These are phyloP conservation scores for Microctenopoma lineatum DNA, from an alignment of 2,797 vertebrate genomes.

Conservation along the genomic window DNA sequence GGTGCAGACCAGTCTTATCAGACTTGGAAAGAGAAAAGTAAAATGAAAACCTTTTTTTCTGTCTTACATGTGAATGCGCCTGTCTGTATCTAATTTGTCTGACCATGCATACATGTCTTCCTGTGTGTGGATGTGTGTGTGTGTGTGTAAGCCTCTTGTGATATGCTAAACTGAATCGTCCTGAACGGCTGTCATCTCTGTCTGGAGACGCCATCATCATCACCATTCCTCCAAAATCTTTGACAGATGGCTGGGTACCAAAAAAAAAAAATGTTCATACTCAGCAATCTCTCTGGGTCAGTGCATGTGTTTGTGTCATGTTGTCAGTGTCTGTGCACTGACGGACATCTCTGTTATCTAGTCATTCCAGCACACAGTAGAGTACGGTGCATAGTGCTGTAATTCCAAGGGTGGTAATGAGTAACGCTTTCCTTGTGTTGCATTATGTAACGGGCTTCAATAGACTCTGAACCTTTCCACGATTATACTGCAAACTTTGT, in stretches of 20 bases:
- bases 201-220: slow-evolving; percentile 66
- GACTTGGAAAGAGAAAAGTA: background rate
- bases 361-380: slow-evolving; percentile 5
- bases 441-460: slow-evolving; percentile 15
- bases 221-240: slow-evolving; percentile 58
- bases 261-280: slow-evolving; percentile 20
- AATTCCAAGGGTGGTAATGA: slow-evolving; percentile 3
- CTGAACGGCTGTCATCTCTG: slow-evolving; percentile 67
- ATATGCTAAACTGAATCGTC: slow-evolving; percentile 55
- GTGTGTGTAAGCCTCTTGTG: slow-evolving; percentile 52
- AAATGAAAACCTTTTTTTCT: slow-evolving; percentile 1
- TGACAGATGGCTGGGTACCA: slow-evolving; percentile 64
- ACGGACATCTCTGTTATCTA: slow-evolving; percentile 22
- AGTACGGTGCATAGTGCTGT: slow-evolving; percentile 1
- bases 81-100: slow-evolving; percentile 32
- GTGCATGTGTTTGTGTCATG: slow-evolving; percentile 27
- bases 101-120: slow-evolving; percentile 41
- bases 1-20: background rate
- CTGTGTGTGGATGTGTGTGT: background rate
- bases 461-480: background rate
- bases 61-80: slow-evolving; percentile 13
- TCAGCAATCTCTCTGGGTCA: slow-evolving; percentile 54
- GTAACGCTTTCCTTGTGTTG: background rate
- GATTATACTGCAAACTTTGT: background rate
- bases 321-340: slow-evolving; percentile 16